Evolutionary conservation across 2,888 invertebrate genomes (phyloP), one percentile per base, ranked within the genome.

Genomic region (Colostygia pectinataria): DNA sequence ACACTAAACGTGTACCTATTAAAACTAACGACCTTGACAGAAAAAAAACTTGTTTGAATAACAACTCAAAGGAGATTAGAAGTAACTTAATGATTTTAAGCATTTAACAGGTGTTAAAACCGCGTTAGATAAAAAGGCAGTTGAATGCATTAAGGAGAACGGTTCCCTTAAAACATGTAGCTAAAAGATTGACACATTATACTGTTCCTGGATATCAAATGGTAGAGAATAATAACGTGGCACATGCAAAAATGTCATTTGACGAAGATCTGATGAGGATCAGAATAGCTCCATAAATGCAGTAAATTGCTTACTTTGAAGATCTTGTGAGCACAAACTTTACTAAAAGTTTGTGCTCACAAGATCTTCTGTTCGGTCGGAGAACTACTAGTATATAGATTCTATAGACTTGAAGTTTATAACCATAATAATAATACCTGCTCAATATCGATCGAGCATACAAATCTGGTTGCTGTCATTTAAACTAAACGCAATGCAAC

Each of bases 41-140:
- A 52, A 57, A 56, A 65, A 68, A 67, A 71, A 69, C 70, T 66
- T 63, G 70, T 69, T 68, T 61, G 64, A 64, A 65, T 58, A 67
- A 66, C 61, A 66, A 65, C 57, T 55, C 40, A 51, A 56, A 55
- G 53, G 50, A 65, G 59, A 57, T 62, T 58, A 57, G 43, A 59
- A 50, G 51, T 37, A 50, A 57, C 39, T 54, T 44, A 56, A 59
- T 50, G 43, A 54, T 54, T 37, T 28, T 37, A 23, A 46, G 33
- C 44, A 53, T 49, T 56, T 53, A 55, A 49, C 43, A 49, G 36
- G 51, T 51, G 45, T 18, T 53, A 44, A 25, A 56, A 52, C 51
- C 40, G 43, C 31, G 38, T 31, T 29, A 52, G 43, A 50, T 53
- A 55, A 53, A 40, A 20, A 37, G 18, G 41, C 18, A 41, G 23